phyloP scores from a whole-genome alignment of 2,113 vertebrate genomes.

The Odontophorus gujanensis region DNA sequence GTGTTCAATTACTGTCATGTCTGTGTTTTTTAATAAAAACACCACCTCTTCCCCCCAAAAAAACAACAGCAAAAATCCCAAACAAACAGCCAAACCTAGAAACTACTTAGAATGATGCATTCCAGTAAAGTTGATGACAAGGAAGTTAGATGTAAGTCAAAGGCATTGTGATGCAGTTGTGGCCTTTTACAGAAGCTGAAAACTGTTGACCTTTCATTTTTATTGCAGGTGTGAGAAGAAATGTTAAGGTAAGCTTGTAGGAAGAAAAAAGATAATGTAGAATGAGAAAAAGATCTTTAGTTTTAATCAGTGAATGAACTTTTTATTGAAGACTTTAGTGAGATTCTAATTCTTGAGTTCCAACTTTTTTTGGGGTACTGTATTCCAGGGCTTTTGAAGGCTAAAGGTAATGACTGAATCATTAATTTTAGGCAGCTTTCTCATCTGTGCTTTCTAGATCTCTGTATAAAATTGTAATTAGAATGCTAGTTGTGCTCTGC shows the following conservation, averaged over 20 bases:
- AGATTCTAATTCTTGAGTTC: background rate
- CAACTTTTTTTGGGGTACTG: background rate
- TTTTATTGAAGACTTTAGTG: background rate
- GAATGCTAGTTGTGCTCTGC: background rate
- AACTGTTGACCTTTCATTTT: background rate
- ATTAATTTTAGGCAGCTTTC: background rate
- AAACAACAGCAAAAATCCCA: background rate
- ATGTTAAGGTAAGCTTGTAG: background rate
- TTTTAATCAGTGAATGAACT: background rate
- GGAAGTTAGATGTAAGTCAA: background rate
- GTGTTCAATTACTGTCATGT: background rate
- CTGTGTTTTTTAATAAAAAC: too few species aligned
- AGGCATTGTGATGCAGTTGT: background rate
- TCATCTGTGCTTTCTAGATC: background rate
- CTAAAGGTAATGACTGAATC: background rate
- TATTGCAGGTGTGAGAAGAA: background rate
- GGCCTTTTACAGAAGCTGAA: background rate
- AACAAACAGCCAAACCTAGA: background rate
- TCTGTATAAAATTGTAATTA: background rate
- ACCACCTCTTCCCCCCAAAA: background rate
- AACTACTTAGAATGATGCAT: background rate
- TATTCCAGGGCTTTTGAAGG: background rate
- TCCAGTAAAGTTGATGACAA: background rate
- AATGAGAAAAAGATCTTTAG: background rate
- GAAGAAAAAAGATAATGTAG: background rate